Conservation (phyloP, 2,888 invertebrate species). For the Sphaerophoria rueppellii region DNA sequence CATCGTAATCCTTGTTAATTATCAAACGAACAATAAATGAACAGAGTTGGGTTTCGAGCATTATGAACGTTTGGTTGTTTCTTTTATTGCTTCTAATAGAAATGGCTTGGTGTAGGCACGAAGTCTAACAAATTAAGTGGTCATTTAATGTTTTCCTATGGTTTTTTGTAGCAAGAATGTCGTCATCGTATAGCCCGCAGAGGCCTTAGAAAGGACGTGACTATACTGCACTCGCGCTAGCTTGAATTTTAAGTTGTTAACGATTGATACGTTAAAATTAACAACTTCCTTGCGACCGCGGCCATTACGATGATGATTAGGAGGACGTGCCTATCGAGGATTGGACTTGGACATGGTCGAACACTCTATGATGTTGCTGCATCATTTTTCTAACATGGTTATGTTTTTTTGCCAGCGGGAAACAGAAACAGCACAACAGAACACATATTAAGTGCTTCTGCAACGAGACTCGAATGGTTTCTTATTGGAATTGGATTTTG, state of each 20-base stretch:
- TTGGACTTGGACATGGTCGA: conserved; percentile 2
- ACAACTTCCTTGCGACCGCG: conserved; percentile 66
- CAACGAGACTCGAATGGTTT: not conserved
- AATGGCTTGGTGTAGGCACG: conserved; percentile 18
- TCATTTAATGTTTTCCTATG: conserved; percentile 58
- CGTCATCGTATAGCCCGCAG: not conserved
- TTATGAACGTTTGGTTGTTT: conserved; percentile 13
- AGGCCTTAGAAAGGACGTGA: conserved; percentile 48
- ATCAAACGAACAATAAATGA: conserved; percentile 8
- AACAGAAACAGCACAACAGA: conserved; percentile 33
- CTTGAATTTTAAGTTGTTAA: conserved; percentile 24
- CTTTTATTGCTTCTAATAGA: conserved; percentile 15
- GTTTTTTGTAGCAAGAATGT: too few relatives aligned
- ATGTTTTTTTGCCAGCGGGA: conserved; percentile 11
- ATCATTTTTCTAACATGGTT: conserved; percentile 24
- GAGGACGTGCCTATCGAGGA: conserved; percentile 53
- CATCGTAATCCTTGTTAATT: conserved; percentile 47
- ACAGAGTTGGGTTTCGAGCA: conserved; percentile 2
- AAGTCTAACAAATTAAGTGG: conserved; percentile 64
- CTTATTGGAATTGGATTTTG: conserved; percentile 54
- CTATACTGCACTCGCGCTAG: conserved; percentile 50
- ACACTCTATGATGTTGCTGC: conserved; percentile 12
- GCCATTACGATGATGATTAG: not conserved
- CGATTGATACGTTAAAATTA: conserved; percentile 66
- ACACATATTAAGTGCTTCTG: conserved; percentile 27